Evolutionary conservation across 2,888 invertebrate genomes (phyloP), one percentile per base, ranked within the genome.

Genomic region (Tigriopus californicus): DNA sequence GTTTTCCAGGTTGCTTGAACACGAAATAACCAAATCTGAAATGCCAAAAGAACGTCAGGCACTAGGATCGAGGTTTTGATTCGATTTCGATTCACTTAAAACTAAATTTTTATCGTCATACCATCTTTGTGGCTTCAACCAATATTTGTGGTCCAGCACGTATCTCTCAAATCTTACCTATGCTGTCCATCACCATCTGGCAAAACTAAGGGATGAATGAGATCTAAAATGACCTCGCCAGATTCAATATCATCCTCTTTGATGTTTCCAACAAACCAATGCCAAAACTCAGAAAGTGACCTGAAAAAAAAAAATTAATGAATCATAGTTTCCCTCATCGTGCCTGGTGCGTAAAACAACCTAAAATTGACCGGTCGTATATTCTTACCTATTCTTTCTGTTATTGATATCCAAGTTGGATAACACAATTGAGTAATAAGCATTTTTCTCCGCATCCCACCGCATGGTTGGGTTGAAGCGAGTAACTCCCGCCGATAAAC

Each of bases 201-300:
- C 11, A 56, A 18, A 11, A 56, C 56, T 10, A 56, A 24, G 6
- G 56, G 56, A 24, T 41, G 41, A 3, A 56, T 18, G 20, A 56
- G 56, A 13, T 56, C 20, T 10, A 56, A 56, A 22, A 56, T 56
- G 5, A 22, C 56, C 41, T 41, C 18, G 22, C 56, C 56, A 42
- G 15, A 18, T 18, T 56, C 56, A 11, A 56, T 24, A 42, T 15
- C 15, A 24, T 56, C 24, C 3, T 44, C 56, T 3, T 41, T 41
- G 11, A 56, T 42, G 13, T 56, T 56, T 2, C 42, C 56, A 13
- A 56, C 56, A 42, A 56, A 56, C 56, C 56, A 56, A 44, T 56
- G 56, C 56, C 56, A 56, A 18, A 56, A 56, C 44, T 56, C 56
- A n/a, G 56, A 41, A 6, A 56, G 13, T 13, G 56, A 42, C 22